Percentiles rank a stretch among this genome's conserved stretches.
Conservation (phyloP, 2,888 invertebrate genomes). For the Autographa gamma region DNA sequence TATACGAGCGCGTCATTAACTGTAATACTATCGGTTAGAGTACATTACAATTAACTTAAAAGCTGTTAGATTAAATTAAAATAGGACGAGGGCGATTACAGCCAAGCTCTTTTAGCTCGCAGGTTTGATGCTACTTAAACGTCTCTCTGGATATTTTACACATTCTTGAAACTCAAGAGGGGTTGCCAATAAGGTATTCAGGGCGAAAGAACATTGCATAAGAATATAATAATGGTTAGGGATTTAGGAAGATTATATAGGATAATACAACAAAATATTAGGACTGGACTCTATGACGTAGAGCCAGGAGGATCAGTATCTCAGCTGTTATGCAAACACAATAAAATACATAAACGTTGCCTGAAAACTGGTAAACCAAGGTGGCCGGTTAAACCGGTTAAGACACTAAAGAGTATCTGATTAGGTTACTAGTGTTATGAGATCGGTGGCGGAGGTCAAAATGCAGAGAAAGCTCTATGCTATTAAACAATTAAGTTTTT, state of each 20-base stretch:
- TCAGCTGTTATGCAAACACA: not conserved
- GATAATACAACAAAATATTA: no score
- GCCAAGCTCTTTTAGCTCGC: not conserved
- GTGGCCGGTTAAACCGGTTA: not conserved
- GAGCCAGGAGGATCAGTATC: no score
- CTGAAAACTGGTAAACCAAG: not conserved
- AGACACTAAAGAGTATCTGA: not conserved
- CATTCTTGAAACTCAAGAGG: not conserved
- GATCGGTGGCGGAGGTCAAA: not conserved
- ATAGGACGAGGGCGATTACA: not conserved
- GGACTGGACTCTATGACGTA: no score
- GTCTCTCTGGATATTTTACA: no score
- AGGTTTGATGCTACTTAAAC: not conserved
- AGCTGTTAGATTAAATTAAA: not conserved
- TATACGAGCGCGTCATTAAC: conserved; percentile 36
- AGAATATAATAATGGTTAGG: no score
- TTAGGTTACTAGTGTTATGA: not conserved
- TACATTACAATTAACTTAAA: not conserved
- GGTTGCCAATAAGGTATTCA: no score
- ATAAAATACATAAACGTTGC: not conserved
- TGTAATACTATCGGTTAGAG: conserved; percentile 14
- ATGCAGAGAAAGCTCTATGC: not conserved
- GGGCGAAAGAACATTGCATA: no score
- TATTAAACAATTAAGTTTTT: no score
- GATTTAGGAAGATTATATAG: no score